Evolutionary conservation across 2,113 vertebrate genomes (phyloP).

Genomic region (Perccottus glenii): DNA sequence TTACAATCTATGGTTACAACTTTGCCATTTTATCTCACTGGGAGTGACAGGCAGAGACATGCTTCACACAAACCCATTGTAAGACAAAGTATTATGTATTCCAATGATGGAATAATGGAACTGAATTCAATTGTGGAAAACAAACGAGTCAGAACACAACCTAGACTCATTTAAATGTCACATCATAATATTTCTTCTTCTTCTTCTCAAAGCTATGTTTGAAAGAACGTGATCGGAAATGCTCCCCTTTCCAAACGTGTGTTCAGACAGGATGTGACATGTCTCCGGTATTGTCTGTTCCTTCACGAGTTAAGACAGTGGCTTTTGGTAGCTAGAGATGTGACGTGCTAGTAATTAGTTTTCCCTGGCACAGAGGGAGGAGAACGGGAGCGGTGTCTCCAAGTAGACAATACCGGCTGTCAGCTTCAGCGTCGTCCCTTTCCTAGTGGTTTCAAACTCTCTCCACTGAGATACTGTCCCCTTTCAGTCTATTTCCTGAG

Average conservation of each 20-base stretch:
- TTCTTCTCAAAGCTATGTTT: conserved; percentile 12
- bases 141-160: conserved; percentile 31
- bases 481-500: conserved; percentile 4
- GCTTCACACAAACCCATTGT: conserved; percentile 30
- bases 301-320: conserved; percentile 49
- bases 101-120: no score
- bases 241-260: conserved; percentile 31
- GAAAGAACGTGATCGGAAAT: conserved; percentile 43
- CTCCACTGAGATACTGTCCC: conserved; percentile 20
- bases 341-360: conserved; percentile 71
- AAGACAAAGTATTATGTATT: no score
- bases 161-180: conserved; percentile 60
- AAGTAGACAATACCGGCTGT: conserved; percentile 65
- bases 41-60: neutral
- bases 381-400: conserved; percentile 29
- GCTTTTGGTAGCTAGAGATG: conserved; percentile 44
- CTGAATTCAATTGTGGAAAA: conserved; percentile 18
- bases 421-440: conserved; percentile 24
- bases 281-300: conserved; percentile 53
- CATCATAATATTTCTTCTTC: conserved; percentile 5
- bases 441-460: conserved; percentile 15
- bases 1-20: no score
- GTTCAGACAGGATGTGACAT: conserved; percentile 33
- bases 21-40: conserved; percentile 35
- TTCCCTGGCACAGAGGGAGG: conserved; percentile 40